phyloP scores from a whole-genome alignment of 2,797 vertebrate genomes.

The Pseudochirops cupreus region DNA sequence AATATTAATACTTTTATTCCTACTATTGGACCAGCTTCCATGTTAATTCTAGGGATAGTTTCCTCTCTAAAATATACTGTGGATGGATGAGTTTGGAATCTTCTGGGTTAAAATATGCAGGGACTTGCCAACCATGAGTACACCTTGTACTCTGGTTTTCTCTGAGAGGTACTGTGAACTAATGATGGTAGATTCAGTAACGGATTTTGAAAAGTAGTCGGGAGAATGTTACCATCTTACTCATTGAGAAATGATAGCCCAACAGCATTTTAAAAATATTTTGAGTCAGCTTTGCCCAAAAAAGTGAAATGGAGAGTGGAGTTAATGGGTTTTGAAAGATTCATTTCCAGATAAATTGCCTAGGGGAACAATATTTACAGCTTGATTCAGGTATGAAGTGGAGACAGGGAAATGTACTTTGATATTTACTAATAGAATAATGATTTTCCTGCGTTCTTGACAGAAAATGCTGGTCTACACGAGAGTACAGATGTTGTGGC shows the following conservation, averaged over 20 bases:
- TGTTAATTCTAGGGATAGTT: background rate
- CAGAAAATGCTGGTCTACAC: slow-evolving; percentile 30
- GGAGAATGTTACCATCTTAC: slow-evolving; percentile 29
- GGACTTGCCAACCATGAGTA: background rate
- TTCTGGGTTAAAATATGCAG: background rate
- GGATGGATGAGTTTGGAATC: background rate
- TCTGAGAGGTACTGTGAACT: background rate
- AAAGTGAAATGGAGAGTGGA: slow-evolving; percentile 63
- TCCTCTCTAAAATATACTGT: background rate
- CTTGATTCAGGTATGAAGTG: slow-evolving; percentile 73
- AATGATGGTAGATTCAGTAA: background rate
- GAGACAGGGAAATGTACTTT: slow-evolving; percentile 67
- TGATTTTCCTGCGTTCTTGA: slow-evolving; percentile 64
- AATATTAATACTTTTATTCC: background rate
- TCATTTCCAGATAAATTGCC: slow-evolving; percentile 73
- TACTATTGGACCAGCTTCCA: background rate
- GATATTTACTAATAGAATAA: slow-evolving; percentile 70
- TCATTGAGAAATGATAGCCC: slow-evolving; percentile 62
- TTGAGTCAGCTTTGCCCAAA: slow-evolving; percentile 64
- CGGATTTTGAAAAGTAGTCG: background rate
- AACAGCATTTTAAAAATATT: slow-evolving; percentile 63
- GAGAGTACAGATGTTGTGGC: slow-evolving; percentile 62
- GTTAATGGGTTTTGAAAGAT: slow-evolving; percentile 71
- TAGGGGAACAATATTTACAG: slow-evolving; percentile 71
- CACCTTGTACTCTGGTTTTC: background rate